Percentiles rank a stretch among this genome's conserved stretches.
Conservation (phyloP, 2,797 vertebrate species). For the Sebastes kiyomatsui region DNA sequence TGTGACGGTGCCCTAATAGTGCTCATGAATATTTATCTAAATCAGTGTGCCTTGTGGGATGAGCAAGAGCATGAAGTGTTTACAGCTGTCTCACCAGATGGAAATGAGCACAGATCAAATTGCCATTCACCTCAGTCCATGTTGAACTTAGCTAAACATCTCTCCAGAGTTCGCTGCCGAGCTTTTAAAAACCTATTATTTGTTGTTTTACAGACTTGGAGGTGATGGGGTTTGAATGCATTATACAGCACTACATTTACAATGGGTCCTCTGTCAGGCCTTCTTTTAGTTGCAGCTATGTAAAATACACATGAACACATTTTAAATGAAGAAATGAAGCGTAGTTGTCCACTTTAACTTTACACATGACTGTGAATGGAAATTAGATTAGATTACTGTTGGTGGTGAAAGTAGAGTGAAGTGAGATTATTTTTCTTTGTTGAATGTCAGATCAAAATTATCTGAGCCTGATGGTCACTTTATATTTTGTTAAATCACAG, state of each 20-base stretch:
- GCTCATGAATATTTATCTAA: constrained; percentile 7
- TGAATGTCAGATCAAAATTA: neutral
- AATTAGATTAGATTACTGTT: neutral
- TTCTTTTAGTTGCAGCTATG: constrained; percentile 13
- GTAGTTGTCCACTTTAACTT: neutral
- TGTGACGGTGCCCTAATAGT: neutral
- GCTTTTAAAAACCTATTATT: neutral
- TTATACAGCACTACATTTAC: constrained; percentile 18
- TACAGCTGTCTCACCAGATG: constrained; percentile 52
- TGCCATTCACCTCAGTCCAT: constrained; percentile 31
- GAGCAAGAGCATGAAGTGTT: constrained; percentile 57
- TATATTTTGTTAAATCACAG: neutral
- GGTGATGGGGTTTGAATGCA: constrained; percentile 23
- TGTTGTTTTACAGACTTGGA: neutral
- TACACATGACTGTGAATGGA: constrained; percentile 16
- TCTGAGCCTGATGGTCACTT: neutral
- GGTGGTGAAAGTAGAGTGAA: neutral
- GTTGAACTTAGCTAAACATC: constrained; percentile 40
- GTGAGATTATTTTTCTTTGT: neutral
- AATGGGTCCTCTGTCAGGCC: neutral
- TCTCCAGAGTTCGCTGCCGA: constrained; percentile 27
- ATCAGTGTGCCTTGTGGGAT: constrained; percentile 20
- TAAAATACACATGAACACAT: neutral
- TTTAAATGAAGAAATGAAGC: neutral
- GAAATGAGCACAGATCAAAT: constrained; percentile 50